Conservation (phyloP, 2,797 vertebrate species). For the Bradypodion pumilum region DNA sequence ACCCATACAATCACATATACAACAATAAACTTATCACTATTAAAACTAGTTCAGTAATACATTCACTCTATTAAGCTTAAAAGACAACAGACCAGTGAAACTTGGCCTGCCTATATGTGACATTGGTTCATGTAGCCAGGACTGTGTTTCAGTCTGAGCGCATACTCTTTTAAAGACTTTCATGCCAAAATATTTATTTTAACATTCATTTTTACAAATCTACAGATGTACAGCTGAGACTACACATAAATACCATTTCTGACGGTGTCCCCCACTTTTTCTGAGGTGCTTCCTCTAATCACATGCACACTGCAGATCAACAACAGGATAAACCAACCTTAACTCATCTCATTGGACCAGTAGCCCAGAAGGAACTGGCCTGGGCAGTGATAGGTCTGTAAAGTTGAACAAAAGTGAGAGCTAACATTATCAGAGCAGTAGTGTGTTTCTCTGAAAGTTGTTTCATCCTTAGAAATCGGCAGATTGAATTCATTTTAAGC, state of each 20-base stretch:
- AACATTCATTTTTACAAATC: not conserved
- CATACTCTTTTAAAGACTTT: not conserved
- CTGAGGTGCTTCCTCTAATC: not conserved
- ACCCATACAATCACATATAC: too few relatives aligned
- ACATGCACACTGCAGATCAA: too few relatives aligned
- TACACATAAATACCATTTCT: not conserved
- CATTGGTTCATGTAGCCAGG: too few relatives aligned
- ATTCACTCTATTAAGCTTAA: too few relatives aligned
- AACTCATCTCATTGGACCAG: not conserved
- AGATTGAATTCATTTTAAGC: not conserved
- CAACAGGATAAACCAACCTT: not conserved
- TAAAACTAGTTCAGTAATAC: too few relatives aligned
- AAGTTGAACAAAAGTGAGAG: not conserved
- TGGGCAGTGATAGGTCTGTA: not conserved
- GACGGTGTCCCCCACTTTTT: not conserved
- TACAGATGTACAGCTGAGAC: not conserved
- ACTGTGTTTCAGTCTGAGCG: not conserved
- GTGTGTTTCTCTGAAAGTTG: not conserved
- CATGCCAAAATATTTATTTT: not conserved
- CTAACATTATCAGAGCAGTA: rapidly evolving
- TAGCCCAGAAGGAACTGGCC: not conserved
- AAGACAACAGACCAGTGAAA: too few relatives aligned
- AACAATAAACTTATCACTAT: too few relatives aligned
- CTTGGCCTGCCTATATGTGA: not conserved
- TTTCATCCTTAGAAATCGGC: not conserved